Conservation (phyloP, 2,113 vertebrate species). For the Neogale vison region DNA sequence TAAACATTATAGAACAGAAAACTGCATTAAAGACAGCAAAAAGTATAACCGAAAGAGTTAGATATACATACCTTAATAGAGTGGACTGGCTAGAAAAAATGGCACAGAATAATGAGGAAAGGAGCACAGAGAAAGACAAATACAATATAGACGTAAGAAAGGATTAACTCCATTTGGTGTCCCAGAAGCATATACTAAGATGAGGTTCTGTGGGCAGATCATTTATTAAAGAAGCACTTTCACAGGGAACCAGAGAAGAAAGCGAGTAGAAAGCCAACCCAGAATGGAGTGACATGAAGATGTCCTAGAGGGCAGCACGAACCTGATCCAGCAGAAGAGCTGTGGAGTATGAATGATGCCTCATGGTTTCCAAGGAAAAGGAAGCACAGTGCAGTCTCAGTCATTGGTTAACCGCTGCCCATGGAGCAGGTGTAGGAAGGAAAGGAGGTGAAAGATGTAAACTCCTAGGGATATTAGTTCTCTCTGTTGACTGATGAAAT, state of each 20-base stretch:
- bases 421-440: too few species aligned
- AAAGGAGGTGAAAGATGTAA: neutral
- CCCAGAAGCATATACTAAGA: neutral
- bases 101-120: neutral
- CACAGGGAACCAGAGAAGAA: neutral
- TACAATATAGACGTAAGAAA: neutral
- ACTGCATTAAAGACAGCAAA: neutral
- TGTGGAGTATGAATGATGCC: accelerated
- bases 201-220: neutral
- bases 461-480: neutral
- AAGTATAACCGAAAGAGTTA: neutral
- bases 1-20: neutral
- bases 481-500: too few species aligned
- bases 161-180: neutral
- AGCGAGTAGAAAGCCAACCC: neutral
- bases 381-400: neutral
- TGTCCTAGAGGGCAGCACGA: neutral
- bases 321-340: neutral
- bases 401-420: neutral
- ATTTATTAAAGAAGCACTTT: neutral
- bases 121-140: neutral
- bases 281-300: neutral
- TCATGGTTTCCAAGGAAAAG: neutral
- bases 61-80: neutral
- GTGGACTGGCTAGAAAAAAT: neutral